Evolutionary conservation across 2,888 invertebrate genomes (phyloP), one percentile per base, ranked within the genome.

Genomic region (Axea sp.): DNA sequence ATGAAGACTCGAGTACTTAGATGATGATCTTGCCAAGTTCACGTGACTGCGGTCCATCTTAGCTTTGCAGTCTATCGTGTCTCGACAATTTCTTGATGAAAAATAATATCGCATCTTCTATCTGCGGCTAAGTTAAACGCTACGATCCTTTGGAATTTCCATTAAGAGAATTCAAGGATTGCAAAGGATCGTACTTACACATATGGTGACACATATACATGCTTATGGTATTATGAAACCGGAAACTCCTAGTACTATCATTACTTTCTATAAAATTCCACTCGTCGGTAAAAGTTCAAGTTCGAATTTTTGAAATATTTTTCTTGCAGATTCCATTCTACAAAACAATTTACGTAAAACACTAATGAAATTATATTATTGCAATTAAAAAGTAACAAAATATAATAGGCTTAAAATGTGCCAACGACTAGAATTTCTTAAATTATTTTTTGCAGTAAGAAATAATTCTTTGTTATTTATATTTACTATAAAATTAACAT

Each of bases 21-120:
- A 49, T 71, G 41, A 62, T 51, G 62, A 71, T 55, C 57, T 67
- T 57, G 55, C 62, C 43, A 67, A 57, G 41, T 41, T 35, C 37
- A 39, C 51, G 41, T 60, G 60, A 67, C 41, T 47, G 53, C 51
- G 53, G 53, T 60, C 45, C 57, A 51, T 53, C 37, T 33, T 17
- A 6, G 39, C 49, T 35, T 31, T 22, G 55, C 30, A 41, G 62
- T 39, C 49, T 62, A 64, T 64, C 62, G 51, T 30, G 62, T 64
- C 62, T 51, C 62, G 62, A 64, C 62, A 37, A 51, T 15, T 51
- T 64, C 62, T 51, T 43, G 51, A 64, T 64, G 51, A 45, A 45
- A 57, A 75, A 72, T 67, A 72, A 67, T 62, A 75, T 68, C 51
- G 62, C 60, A 39, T 53, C 60, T 39, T 26, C 60, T 49, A 37